Evolutionary conservation across 2,888 invertebrate genomes (phyloP), one percentile per base, ranked within the genome.

Genomic region (Auanema freiburgensis): DNA sequence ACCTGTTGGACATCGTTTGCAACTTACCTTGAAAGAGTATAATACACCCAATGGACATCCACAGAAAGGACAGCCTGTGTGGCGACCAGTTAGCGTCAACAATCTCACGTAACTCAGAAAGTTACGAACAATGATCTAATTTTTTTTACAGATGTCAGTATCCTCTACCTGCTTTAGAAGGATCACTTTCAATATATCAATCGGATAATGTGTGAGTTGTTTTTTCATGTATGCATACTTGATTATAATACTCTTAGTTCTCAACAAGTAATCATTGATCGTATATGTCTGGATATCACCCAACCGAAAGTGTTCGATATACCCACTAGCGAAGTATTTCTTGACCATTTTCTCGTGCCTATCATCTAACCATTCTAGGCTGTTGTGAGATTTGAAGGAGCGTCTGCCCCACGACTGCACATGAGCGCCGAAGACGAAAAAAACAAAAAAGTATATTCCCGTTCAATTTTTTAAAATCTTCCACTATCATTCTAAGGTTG

Each of bases 301-400:
- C 55, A 46, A n/a, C 55, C 63, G 2, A 23, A 40, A 21, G 54
- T 46, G 0, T 10, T 65, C 14, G 63, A 66, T 25, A 18, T 65
- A 41, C 59, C 52, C 44, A 21, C 56, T 6, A 21, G 25, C 18
- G 18, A 52, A 18, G 52, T 50, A 50, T 21, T 43, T 10, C 12
- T 18, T n/a, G n/a, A n/a, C n/a, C n/a, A n/a, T n/a, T n/a, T n/a
- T n/a, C n/a, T n/a, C n/a, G n/a, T n/a, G n/a, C n/a, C n/a, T n/a
- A n/a, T n/a, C n/a, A n/a, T n/a, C n/a, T n/a, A n/a, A n/a, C 33
- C 25, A 18, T 14, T 14, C 60, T 57, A 74, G 65, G 67, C 78
- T 11, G 41, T 70, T 12, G 74, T 79, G 2, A 25, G 58, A 8
- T 81, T 81, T 66, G 62, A 69, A 16, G 81, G 81, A 25, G 78